Base-by-base conservation (phyloP, 2,797 vertebrate species). In the Sparus aurata region DNA sequence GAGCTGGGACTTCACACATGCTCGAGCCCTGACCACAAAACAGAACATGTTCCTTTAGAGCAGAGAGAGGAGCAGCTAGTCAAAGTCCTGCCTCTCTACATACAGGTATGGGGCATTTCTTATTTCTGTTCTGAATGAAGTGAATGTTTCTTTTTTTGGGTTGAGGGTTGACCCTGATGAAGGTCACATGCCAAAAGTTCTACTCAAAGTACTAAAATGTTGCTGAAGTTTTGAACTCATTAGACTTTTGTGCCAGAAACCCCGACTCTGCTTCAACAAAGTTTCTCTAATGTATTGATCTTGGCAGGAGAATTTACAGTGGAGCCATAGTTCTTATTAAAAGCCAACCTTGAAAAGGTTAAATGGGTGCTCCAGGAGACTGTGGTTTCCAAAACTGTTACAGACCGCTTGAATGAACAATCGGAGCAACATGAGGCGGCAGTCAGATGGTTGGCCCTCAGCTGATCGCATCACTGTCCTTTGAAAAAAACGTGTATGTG, bases 1-100 rank as follows among this genome's bases (percentile, higher is more conserved):
- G 79, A 87, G 59, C 80, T 96, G 80, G 85, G 73, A 69, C 72
- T 85, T 67, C 12, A 86, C 23, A 52, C 77, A 23, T 53, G 17
- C 57, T 75, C 47, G 1, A 46, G 22, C 27, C n/a, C 80, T 4
- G 66, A 89, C 58, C 57, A 83, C 54, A 87, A 49, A 68, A 57
- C 57, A 1, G 70, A 77, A 23, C 38, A 55, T 27, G 60, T 46
- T 61, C 43, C 83, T 63, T n/a, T 46, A 54, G 79, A 85, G 22
- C 80, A 90, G 59, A 85, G 64, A 80, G 91, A 92, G 65, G 86
- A 90, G 23, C 69, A 77, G 30, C 85, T 96, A 1, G 17, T 79
- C 23, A 78, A 82, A 68, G 80, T 94, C 63, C 85, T 96, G 22
- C 90, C 90, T 54, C 83, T 93, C 58, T 95, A 93, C 83, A 91